Evolutionary conservation across 2,113 vertebrate genomes (phyloP).

Genomic region (Marcusenius ussheri): DNA sequence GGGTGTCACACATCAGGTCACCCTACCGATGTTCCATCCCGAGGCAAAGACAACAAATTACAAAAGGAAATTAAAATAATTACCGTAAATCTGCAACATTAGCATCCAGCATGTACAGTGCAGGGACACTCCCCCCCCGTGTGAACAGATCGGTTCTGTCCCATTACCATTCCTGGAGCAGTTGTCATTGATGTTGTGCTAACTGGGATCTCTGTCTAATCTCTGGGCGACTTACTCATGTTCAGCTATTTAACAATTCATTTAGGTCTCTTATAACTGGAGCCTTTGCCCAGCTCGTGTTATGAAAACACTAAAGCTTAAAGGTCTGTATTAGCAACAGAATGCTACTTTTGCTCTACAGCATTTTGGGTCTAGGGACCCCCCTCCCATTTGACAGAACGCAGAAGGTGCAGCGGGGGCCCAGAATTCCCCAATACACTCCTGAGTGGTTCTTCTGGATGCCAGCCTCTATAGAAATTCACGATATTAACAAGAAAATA

Average conservation of each 20-base stretch:
- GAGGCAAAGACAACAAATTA: slow-evolving; percentile 58
- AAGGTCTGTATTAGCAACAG: neutral
- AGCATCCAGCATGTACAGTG: slow-evolving; percentile 38
- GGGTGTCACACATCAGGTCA: slow-evolving; percentile 44
- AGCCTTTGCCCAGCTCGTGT: neutral
- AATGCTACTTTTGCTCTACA: neutral
- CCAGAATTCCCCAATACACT: too few species aligned
- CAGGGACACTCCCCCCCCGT: slow-evolving; percentile 19
- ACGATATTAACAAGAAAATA: too few species aligned
- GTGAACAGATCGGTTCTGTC: slow-evolving; percentile 24
- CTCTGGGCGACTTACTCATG: neutral
- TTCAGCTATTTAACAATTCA: slow-evolving; percentile 15
- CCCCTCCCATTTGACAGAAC: too few species aligned
- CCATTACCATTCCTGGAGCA: slow-evolving; percentile 29
- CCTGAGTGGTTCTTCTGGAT: too few species aligned
- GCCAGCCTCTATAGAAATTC: too few species aligned
- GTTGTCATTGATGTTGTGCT: slow-evolving; percentile 15
- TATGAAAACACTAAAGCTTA: slow-evolving; percentile 11
- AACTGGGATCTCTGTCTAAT: slow-evolving; percentile 6
- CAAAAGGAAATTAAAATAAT: slow-evolving; percentile 49
- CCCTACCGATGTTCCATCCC: slow-evolving; percentile 47
- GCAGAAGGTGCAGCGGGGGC: too few species aligned
- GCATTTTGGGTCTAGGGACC: neutral
- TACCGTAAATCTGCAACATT: slow-evolving; percentile 49
- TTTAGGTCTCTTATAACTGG: neutral